phyloP scores from a whole-genome alignment of 2,113 vertebrate species.

The Parus major region DNA sequence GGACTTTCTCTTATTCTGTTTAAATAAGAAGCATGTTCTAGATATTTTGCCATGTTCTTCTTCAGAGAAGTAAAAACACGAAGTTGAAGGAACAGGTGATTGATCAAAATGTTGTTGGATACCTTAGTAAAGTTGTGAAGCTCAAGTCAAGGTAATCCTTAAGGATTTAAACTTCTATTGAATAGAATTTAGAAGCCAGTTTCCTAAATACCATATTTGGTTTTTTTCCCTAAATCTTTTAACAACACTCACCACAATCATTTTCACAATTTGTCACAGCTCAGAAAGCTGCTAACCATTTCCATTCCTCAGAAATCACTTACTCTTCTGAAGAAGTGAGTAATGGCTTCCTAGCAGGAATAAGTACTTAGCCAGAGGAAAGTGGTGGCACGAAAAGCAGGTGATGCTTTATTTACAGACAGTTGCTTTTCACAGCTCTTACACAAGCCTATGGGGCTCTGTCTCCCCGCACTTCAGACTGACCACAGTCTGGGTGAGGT shows the following conservation, averaged over 20 bases:
- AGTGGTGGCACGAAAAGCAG: background rate
- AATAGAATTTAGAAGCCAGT: background rate
- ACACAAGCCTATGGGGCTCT: background rate
- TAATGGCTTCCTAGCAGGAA: fast-evolving
- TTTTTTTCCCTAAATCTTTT: background rate
- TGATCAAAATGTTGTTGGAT: background rate
- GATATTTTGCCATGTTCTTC: background rate
- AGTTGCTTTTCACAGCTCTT: background rate
- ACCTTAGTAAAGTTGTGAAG: background rate
- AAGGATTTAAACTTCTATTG: background rate
- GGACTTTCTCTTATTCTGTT: background rate
- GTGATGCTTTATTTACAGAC: background rate
- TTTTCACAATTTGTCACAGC: background rate
- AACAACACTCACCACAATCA: background rate
- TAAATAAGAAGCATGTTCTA: background rate
- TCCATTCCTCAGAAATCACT: background rate
- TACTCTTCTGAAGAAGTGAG: background rate
- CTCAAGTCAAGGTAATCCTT: background rate
- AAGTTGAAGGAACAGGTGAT: background rate
- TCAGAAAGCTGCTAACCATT: background rate
- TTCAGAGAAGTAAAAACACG: background rate
- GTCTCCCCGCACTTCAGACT: background rate
- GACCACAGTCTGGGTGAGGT: background rate
- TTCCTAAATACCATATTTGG: background rate
- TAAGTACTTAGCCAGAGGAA: background rate